phyloP scores from a whole-genome alignment of 2,113 vertebrate species.

The Gallinago paraguaiae region DNA sequence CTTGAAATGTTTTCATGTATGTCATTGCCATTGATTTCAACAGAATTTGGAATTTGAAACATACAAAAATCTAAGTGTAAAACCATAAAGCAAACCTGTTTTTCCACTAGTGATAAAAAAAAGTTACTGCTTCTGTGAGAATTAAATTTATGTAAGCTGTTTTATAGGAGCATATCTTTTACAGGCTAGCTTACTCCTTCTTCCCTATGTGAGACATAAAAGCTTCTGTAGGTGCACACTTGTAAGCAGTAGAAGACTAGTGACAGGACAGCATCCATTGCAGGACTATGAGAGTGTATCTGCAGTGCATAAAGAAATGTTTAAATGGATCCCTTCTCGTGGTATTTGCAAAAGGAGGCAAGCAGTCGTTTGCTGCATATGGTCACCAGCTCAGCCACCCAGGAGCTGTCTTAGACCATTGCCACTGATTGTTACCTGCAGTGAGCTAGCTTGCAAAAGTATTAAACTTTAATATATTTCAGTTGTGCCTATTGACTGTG shows the following conservation, averaged over 20 bases:
- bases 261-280: neutral
- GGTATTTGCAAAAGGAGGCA: neutral
- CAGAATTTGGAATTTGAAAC: neutral
- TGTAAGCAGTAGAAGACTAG: neutral
- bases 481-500: neutral
- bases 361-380: neutral
- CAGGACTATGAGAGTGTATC: neutral
- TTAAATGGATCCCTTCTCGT: neutral
- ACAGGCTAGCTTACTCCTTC: neutral
- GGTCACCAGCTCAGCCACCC: neutral
- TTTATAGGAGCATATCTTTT: neutral
- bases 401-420: neutral
- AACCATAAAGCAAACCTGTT: neutral
- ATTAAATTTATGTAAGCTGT: neutral
- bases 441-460: neutral
- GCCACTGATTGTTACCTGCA: neutral
- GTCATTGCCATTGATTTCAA: neutral
- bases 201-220: neutral
- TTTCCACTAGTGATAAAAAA: neutral
- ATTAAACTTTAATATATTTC: constrained; percentile 28
- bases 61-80: neutral
- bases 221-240: neutral
- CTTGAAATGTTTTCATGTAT: neutral
- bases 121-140: neutral
- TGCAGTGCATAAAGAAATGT: neutral